Percentiles rank a stretch among this genome's conserved stretches.
Evolutionary conservation across 2,888 invertebrate species (phyloP).

Genomic region (Mylabris sibirica): DNA sequence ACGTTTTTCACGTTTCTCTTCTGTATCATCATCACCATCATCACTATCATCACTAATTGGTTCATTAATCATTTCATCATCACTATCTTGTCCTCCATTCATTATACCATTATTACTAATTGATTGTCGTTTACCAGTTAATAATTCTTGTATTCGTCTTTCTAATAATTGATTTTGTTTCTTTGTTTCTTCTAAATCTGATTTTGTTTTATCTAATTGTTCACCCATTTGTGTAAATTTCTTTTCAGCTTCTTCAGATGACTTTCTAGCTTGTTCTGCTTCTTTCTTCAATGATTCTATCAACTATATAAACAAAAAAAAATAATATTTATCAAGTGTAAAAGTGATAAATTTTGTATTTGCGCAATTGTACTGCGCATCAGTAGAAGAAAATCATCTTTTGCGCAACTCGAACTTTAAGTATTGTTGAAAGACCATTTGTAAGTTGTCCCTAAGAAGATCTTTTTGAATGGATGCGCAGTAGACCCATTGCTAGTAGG

Average conservation of each 20-base stretch:
- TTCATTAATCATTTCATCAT: constrained; percentile 59
- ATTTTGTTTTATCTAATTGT: constrained; percentile 76
- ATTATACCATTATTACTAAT: constrained; percentile 53
- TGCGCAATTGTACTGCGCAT: not conserved
- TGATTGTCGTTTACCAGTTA: constrained; percentile 56
- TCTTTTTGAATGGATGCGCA: no score
- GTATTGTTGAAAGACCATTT: no score
- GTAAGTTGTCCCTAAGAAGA: no score
- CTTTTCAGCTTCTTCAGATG: constrained; percentile 81
- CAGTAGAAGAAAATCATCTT: no score
- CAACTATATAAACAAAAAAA: constrained; percentile 53
- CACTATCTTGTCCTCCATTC: constrained; percentile 65
- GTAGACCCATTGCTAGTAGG: no score
- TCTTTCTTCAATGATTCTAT: constrained; percentile 76
- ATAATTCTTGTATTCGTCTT: constrained; percentile 75
- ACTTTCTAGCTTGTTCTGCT: constrained; percentile 78
- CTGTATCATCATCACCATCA: constrained; percentile 71
- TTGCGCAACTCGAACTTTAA: no score
- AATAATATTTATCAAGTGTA: not conserved
- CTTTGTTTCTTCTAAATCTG: constrained; percentile 81
- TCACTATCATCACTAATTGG: constrained; percentile 70
- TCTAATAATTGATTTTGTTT: constrained; percentile 80
- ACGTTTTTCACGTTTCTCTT: constrained; percentile 67
- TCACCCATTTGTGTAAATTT: constrained; percentile 80
- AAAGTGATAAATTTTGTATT: not conserved